Evolutionary conservation across 2,113 vertebrate genomes (phyloP).

Genomic region (Panthera uncia): DNA sequence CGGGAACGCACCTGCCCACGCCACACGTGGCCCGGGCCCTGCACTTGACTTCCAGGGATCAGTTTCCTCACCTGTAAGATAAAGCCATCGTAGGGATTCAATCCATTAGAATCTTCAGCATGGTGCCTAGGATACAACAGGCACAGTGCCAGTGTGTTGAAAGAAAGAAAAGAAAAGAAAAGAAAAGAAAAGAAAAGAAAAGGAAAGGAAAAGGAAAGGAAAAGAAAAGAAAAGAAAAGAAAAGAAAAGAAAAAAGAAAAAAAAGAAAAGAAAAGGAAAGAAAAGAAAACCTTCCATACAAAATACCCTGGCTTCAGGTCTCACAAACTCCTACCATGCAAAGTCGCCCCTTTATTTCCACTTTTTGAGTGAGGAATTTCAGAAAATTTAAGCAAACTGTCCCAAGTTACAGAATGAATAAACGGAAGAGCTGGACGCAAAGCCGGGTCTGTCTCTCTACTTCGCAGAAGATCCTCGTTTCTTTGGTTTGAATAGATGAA

Average conservation of each 20-base stretch:
- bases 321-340: not conserved
- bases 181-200: too few relatives aligned
- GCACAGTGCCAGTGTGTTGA: fast-evolving
- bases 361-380: not conserved
- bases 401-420: not conserved
- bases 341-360: not conserved
- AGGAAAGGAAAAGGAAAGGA: too few relatives aligned
- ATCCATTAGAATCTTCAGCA: not conserved
- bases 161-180: not conserved
- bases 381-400: not conserved
- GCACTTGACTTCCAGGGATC: not conserved
- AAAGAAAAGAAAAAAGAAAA: too few relatives aligned
- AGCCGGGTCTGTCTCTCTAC: not conserved
- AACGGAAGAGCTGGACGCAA: not conserved
- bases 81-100: not conserved
- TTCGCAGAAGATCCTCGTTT: not conserved
- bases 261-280: not conserved
- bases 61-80: not conserved
- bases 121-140: fast-evolving
- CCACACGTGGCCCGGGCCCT: not conserved
- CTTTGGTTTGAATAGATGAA: not conserved
- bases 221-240: too few relatives aligned
- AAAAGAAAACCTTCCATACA: fast-evolving
- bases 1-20: fast-evolving
- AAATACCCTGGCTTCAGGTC: not conserved